phyloP scores from a whole-genome alignment of 2,888 invertebrate species.

The Leptinotarsa tumamoca region DNA sequence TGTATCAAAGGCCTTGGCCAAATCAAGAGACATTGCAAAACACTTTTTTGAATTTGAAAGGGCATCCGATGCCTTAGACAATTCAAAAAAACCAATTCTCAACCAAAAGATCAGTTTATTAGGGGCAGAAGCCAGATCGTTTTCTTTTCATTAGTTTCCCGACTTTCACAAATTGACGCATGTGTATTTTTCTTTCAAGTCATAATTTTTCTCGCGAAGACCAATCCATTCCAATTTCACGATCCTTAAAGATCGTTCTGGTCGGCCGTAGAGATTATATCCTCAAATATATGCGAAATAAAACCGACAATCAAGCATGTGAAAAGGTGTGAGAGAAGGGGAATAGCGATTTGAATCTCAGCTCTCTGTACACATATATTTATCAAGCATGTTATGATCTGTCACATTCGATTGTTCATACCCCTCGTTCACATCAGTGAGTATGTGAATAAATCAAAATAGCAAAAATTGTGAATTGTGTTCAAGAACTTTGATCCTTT shows the following conservation, averaged over 20 bases:
- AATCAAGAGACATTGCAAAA: too few relatives aligned
- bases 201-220: neutral
- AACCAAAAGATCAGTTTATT: too few relatives aligned
- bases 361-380: constrained; percentile 41
- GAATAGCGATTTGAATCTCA: constrained; percentile 40
- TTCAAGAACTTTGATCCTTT: neutral
- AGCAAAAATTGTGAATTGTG: constrained; percentile 8
- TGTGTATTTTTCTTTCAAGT: too few relatives aligned
- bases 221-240: neutral
- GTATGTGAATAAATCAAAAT: constrained; percentile 35
- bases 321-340: constrained; percentile 29
- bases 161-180: too few relatives aligned
- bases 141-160: too few relatives aligned
- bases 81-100: too few relatives aligned
- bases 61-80: too few relatives aligned
- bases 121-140: too few relatives aligned
- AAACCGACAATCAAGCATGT: constrained; percentile 22
- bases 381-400: constrained; percentile 44
- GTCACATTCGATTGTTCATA: constrained; percentile 45
- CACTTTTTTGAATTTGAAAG: too few relatives aligned
- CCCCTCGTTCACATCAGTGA: constrained; percentile 33
- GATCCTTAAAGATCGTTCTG: neutral
- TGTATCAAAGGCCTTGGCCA: too few relatives aligned
- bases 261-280: neutral
- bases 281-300: neutral